Evolutionary conservation across 2,113 vertebrate species (phyloP), one percentile per base, ranked within the genome.

Genomic region (Centropus bengalensis): DNA sequence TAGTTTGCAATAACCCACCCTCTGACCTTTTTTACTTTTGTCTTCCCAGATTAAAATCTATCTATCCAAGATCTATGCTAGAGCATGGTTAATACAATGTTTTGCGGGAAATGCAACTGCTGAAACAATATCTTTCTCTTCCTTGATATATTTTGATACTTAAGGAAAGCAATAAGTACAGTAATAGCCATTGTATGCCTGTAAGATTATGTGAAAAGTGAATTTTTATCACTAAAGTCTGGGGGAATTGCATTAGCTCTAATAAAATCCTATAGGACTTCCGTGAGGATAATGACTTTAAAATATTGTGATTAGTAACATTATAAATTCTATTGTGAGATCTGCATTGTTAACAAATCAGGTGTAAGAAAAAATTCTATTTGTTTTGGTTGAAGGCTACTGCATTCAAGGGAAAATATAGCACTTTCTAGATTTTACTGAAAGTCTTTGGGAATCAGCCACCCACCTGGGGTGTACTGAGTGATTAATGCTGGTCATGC

Each of bases 401-500:
- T 17, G 54, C 0, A 0, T 62, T 78, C 73, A 73, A 59, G 45
- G 76, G 11, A 89, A 86, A 88, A 69, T 40, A 81, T 0, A 73
- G 27, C 77, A 30, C 38, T 75, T 89, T 63, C 71, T 45, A 30
- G 76, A 85, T 93, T 92, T 82, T 87, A 82, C 82, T 79, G 73
- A 52, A 91, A 89, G 82, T 86, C 90, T 82, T 90, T 73, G 88
- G 91, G 86, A 95, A 77, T 78, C 59, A 86, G 60, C 73, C 80
- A 78, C 91, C 86, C 76, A 95, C 63, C 47, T 1, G 0, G 85
- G 73, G 40, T 83, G 36, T 47, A 64, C 58, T 15, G 56, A 88
- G 71, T 91, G 94, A 96, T 95, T 95, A 92, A 96, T 90, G 92
- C 80, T 95, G 88, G 80, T 54, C 66, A 28, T 88, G 77, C 88